Conservation (phyloP, 2,113 vertebrate species). For the Cichladusa arquata region DNA sequence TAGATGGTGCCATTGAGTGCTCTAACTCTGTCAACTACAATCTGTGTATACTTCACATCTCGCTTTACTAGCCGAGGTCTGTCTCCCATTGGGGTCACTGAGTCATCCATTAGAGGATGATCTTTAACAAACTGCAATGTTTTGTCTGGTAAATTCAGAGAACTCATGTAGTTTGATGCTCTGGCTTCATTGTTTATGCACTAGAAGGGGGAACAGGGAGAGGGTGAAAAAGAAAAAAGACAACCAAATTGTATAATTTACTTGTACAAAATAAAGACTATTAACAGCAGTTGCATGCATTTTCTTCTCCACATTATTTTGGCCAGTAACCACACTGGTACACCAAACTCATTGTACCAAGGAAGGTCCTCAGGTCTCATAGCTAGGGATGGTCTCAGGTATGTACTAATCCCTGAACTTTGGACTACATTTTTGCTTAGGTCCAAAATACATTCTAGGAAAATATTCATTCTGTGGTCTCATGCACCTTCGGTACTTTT, state of each 20-base stretch:
- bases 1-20: constrained; percentile 84
- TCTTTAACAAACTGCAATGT: constrained; percentile 95
- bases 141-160: constrained; percentile 91
- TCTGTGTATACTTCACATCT: constrained; percentile 92
- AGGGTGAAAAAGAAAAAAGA: background rate
- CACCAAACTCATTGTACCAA: background rate
- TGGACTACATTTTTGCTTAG: background rate
- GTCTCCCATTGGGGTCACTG: constrained; percentile 84
- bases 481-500: background rate
- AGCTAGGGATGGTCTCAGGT: background rate
- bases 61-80: constrained; percentile 85
- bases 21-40: constrained; percentile 87
- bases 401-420: background rate
- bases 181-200: constrained; percentile 86
- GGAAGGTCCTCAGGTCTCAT: fast-evolving
- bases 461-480: background rate
- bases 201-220: constrained; percentile 29
- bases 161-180: constrained; percentile 84
- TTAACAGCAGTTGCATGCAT: background rate
- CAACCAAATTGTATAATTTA: background rate
- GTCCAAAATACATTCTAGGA: background rate
- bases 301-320: background rate
- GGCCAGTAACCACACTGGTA: background rate
- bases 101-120: constrained; percentile 94
- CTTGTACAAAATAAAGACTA: background rate